These are phyloP conservation scores for Trachythela sp. DNA, from an alignment of 64 coral and sea anemone species.

Conservation along the genomic window DNA sequence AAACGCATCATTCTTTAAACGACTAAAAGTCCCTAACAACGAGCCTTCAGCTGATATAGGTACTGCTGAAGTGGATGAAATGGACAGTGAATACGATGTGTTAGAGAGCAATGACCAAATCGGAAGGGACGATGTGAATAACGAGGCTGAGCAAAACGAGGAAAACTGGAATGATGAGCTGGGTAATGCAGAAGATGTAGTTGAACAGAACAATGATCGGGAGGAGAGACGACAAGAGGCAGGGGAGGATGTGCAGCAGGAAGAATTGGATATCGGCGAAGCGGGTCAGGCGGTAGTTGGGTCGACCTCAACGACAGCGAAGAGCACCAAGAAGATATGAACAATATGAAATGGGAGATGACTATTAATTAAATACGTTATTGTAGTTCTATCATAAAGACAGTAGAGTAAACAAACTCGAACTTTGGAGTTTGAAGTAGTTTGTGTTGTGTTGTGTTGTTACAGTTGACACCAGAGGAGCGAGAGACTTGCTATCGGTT, in stretches of 20 bases:
- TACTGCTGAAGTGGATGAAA: too few relatives aligned
- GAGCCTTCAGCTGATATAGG: neutral
- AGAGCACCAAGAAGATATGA: slow-evolving; percentile 22
- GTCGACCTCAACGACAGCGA: slow-evolving; percentile 34
- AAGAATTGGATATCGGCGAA: neutral
- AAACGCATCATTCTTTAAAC: neutral
- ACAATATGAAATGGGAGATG: slow-evolving; percentile 43
- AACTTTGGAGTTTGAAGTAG: neutral
- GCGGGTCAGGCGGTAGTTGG: neutral
- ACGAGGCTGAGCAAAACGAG: neutral
- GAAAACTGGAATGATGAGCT: neutral
- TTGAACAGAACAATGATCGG: neutral
- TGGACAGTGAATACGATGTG: neutral
- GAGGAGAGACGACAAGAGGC: neutral
- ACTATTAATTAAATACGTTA: slow-evolving; percentile 24
- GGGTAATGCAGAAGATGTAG: neutral
- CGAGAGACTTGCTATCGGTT: neutral
- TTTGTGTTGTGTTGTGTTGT: neutral
- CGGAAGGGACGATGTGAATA: neutral
- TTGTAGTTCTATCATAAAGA: neutral
- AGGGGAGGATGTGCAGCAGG: neutral
- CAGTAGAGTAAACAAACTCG: neutral
- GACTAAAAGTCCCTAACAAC: neutral
- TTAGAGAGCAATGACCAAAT: neutral
- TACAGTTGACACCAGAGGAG: neutral